phyloP scores from a whole-genome alignment of 2,888 invertebrate species.

The Cerceris ruficornis region DNA sequence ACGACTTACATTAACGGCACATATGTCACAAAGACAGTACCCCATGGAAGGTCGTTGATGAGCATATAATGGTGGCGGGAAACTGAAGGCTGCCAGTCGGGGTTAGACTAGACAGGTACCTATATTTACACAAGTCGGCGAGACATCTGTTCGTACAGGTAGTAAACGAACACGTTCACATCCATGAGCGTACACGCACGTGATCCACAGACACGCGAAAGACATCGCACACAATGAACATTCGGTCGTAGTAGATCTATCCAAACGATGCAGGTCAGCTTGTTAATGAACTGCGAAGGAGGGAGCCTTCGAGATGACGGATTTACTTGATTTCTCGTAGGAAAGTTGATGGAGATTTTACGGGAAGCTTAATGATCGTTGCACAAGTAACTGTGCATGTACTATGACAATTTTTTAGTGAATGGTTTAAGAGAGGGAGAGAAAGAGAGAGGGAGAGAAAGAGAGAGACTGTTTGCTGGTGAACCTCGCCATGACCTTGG shows the following conservation, averaged over 20 bases:
- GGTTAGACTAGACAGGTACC: constrained; percentile 60
- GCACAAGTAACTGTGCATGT: not conserved
- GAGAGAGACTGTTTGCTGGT: too few species aligned
- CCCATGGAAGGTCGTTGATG: constrained; percentile 69
- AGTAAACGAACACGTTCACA: not conserved
- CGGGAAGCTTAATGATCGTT: too few species aligned
- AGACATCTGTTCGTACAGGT: constrained; percentile 71
- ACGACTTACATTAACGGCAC: constrained; percentile 61
- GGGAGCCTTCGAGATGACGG: not conserved
- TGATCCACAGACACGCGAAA: not conserved
- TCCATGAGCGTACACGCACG: not conserved
- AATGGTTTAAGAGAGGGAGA: too few species aligned
- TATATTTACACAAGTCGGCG: constrained; percentile 71
- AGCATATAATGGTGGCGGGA: constrained; percentile 71
- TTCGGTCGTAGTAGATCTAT: constrained; percentile 2
- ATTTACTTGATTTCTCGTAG: constrained; percentile 13
- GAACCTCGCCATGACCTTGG: too few species aligned
- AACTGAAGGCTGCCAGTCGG: constrained; percentile 44
- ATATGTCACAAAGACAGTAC: constrained; percentile 55
- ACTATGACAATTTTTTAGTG: not conserved
- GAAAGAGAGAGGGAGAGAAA: too few species aligned
- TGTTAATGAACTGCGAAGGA: constrained; percentile 22
- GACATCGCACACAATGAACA: not conserved
- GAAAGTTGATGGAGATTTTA: not conserved
- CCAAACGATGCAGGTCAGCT: constrained; percentile 6